These are phyloP conservation scores for Hippocampus barbouri DNA, from an alignment of 2,113 vertebrate species.

Conservation along the genomic window DNA sequence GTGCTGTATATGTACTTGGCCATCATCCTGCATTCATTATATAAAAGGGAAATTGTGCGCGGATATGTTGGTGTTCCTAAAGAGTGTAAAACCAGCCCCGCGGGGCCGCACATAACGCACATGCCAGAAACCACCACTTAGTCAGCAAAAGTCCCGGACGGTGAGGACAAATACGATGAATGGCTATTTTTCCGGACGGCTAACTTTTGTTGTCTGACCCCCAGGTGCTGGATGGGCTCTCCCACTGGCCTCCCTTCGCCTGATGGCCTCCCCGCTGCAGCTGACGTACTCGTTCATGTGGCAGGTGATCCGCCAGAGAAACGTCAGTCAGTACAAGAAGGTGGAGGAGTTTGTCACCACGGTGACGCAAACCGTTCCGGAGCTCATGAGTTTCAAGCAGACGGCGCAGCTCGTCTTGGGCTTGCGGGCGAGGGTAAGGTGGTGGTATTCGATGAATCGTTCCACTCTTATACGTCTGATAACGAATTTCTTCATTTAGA, in stretches of 20 bases:
- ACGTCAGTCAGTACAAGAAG: slow-evolving; percentile 63
- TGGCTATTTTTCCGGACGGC: no score
- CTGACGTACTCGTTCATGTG: slow-evolving; percentile 70
- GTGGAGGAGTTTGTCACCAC: slow-evolving; percentile 73
- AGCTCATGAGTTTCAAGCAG: slow-evolving; percentile 74
- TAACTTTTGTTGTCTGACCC: not conserved
- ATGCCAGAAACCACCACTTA: no score
- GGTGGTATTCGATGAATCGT: not conserved
- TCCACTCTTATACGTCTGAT: not conserved
- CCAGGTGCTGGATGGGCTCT: slow-evolving; percentile 44
- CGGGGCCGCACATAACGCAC: no score
- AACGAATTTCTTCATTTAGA: slow-evolving; percentile 29
- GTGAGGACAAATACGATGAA: not conserved
- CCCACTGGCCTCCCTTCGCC: slow-evolving; percentile 57
- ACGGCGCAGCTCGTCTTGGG: slow-evolving; percentile 74
- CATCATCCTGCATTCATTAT: no score
- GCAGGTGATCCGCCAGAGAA: slow-evolving; percentile 64
- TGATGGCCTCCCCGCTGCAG: slow-evolving; percentile 68
- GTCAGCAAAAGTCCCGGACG: no score
- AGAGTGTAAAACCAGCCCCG: no score
- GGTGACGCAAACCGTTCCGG: slow-evolving; percentile 68
- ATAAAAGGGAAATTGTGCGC: no score
- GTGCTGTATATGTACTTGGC: not conserved
- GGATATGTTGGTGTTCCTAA: no score
- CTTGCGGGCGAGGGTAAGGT: slow-evolving; percentile 74